Evolutionary conservation across 1,140 invertebrate genomes (phyloP).

Genomic region (Bacillus rossius): DNA sequence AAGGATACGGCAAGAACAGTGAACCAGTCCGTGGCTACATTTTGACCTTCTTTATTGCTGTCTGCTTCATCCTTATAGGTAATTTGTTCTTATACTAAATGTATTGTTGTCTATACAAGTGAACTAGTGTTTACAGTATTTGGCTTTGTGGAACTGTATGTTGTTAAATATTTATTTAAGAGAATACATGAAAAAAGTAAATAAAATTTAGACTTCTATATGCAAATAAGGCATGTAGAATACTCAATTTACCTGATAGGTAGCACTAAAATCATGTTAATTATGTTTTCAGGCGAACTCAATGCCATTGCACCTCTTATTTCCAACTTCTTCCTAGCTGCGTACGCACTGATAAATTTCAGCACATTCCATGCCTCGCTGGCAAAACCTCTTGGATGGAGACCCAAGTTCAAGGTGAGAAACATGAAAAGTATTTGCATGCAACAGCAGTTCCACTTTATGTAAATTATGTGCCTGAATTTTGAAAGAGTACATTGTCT

Average conservation of each 20-base stretch:
- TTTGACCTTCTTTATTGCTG: slow-evolving; percentile 84
- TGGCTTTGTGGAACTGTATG: too few relatives aligned
- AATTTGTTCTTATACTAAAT: slow-evolving; percentile 38
- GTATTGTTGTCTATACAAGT: background rate
- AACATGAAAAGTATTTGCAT: slow-evolving; percentile 27
- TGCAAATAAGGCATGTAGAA: too few relatives aligned
- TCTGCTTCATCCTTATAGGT: slow-evolving; percentile 86
- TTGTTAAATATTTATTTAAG: too few relatives aligned
- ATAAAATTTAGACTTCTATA: too few relatives aligned
- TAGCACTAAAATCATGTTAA: too few relatives aligned
- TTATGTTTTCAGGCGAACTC: slow-evolving; percentile 60
- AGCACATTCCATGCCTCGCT: slow-evolving; percentile 94
- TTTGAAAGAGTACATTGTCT: too few relatives aligned
- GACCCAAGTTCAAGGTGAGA: slow-evolving; percentile 78
- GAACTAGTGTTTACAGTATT: background rate
- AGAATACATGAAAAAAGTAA: too few relatives aligned
- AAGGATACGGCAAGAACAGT: slow-evolving; percentile 84
- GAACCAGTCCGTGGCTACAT: slow-evolving; percentile 91
- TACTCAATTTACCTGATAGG: too few relatives aligned
- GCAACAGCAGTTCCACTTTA: too few relatives aligned
- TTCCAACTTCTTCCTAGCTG: slow-evolving; percentile 96
- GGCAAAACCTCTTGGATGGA: slow-evolving; percentile 80
- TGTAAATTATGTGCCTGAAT: too few relatives aligned
- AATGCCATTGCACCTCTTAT: slow-evolving; percentile 94
- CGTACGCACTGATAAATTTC: slow-evolving; percentile 96